These are phyloP conservation scores for Pogonomyrmex californicus DNA, from an alignment of 1,140 invertebrate species.

Conservation along the genomic window DNA sequence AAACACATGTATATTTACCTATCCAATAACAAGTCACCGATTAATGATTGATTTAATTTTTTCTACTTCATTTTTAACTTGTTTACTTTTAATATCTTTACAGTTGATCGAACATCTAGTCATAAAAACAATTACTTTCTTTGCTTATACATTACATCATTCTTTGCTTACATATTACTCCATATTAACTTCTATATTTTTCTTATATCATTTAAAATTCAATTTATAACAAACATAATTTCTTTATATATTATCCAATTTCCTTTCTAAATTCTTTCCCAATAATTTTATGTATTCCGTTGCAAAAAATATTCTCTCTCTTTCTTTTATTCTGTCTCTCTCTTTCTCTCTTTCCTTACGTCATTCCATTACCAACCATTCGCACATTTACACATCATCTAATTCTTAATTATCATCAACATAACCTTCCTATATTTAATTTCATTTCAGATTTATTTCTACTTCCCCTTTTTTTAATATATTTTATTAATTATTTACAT, in stretches of 20 bases:
- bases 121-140: neutral
- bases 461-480: neutral
- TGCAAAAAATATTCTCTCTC: neutral
- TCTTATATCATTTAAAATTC: neutral
- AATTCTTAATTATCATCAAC: neutral
- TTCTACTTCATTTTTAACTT: neutral
- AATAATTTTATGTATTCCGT: neutral
- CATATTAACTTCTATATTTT: neutral
- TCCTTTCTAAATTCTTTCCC: neutral
- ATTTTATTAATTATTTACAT: neutral
- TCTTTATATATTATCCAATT: neutral
- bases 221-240: neutral
- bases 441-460: neutral
- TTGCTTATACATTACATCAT: constrained; percentile 1
- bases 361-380: constrained; percentile 21
- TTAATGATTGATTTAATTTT: neutral
- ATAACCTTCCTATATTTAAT: neutral
- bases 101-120: no score
- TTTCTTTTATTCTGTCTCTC: neutral
- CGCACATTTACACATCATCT: constrained; percentile 28
- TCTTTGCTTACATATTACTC: neutral
- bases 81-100: neutral
- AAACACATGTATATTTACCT: neutral
- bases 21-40: neutral
- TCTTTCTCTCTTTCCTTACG: neutral